Conservation (phyloP, 1,140 invertebrate species). For the Drosophila equinoxialis region DNA sequence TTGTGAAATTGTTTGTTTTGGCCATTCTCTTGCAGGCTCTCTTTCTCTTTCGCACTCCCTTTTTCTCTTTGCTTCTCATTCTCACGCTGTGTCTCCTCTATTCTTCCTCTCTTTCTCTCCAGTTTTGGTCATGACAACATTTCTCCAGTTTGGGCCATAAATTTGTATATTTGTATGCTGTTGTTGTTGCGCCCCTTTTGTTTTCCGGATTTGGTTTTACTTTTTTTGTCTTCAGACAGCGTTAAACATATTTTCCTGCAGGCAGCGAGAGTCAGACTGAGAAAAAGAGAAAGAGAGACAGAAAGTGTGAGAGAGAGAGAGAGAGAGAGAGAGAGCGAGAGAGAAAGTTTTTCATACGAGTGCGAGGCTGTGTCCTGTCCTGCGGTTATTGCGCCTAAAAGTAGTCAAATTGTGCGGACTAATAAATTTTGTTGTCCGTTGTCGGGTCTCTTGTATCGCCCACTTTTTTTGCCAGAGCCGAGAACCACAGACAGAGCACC, state of each 20-base stretch:
- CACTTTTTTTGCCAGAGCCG: constrained; percentile 43
- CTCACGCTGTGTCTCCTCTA: not conserved
- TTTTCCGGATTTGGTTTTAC: constrained; percentile 38
- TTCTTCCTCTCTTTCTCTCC: not conserved
- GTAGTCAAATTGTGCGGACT: constrained; percentile 80
- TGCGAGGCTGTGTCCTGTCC: constrained; percentile 50
- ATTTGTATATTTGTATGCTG: constrained; percentile 74
- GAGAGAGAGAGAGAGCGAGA: constrained; percentile 54
- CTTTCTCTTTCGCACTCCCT: not conserved
- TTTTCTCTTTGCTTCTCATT: not conserved
- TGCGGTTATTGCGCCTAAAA: constrained; percentile 80
- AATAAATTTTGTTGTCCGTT: constrained; percentile 78
- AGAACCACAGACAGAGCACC: constrained; percentile 1
- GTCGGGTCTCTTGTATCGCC: constrained; percentile 69
- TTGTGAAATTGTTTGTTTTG: constrained; percentile 66
- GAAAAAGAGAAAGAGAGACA: too few species aligned
- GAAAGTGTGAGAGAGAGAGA: not conserved
- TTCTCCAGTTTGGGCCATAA: constrained; percentile 75
- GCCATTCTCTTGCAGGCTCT: not conserved
- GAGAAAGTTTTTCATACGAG: constrained; percentile 39
- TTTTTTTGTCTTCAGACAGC: constrained; percentile 50
- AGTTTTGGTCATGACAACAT: constrained; percentile 62
- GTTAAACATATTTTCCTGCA: constrained; percentile 71
- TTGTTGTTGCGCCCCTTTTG: constrained; percentile 41
- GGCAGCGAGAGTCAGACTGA: constrained; percentile 7